phyloP scores from a whole-genome alignment of 2,797 vertebrate species.

The Cynodonichthys magdalenae region DNA sequence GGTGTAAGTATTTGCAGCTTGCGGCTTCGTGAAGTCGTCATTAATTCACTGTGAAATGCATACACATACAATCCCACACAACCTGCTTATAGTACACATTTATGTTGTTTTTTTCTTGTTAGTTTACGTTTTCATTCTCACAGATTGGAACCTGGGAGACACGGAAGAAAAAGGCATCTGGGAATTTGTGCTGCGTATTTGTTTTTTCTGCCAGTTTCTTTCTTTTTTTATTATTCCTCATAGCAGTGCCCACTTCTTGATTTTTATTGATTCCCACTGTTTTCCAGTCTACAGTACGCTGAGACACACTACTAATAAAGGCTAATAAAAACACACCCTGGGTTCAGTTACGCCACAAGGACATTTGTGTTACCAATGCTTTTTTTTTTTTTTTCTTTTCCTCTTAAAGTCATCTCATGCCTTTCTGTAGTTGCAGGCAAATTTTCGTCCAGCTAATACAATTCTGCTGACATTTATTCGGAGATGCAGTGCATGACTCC shows the following conservation, averaged over 20 bases:
- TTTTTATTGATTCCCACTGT: constrained; percentile 54
- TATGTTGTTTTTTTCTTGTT: constrained; percentile 8
- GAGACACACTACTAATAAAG: constrained; percentile 32
- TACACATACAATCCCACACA: constrained; percentile 33
- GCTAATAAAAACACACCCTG: constrained; percentile 41
- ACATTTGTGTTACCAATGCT: constrained; percentile 13
- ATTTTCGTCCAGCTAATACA: constrained; percentile 42
- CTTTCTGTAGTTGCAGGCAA: constrained; percentile 37
- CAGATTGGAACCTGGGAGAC: constrained; percentile 59
- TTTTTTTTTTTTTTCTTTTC: constrained; percentile 22
- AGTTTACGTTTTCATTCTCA: constrained; percentile 24
- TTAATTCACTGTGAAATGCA: constrained; percentile 45
- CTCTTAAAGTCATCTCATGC: constrained; percentile 44
- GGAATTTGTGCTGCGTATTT: constrained; percentile 37
- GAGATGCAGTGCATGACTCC: constrained; percentile 57
- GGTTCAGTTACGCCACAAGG: constrained; percentile 22
- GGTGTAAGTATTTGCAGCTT: constrained; percentile 9
- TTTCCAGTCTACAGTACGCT: constrained; percentile 30
- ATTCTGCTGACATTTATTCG: constrained; percentile 60
- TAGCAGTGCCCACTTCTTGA: constrained; percentile 51
- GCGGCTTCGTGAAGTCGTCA: constrained; percentile 21
- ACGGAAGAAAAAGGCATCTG: constrained; percentile 22
- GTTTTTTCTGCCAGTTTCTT: constrained; percentile 45
- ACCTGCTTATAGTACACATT: constrained; percentile 9
- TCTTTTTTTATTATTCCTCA: constrained; percentile 31